Conservation (phyloP, 2,113 vertebrate genomes). For the Ardeotis arabs region DNA sequence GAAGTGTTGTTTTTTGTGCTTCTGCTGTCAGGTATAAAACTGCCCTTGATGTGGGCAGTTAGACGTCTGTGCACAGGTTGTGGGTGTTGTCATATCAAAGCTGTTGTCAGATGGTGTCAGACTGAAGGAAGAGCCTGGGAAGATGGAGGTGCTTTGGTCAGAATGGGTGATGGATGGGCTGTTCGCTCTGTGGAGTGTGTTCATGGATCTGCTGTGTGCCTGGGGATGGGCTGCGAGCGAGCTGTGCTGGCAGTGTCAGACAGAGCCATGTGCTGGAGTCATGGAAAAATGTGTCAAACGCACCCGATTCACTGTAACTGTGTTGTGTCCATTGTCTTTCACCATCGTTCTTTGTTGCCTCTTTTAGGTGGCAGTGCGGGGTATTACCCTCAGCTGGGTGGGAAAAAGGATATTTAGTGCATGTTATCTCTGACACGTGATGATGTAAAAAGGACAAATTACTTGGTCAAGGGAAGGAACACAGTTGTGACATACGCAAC, state of each 20-base stretch:
- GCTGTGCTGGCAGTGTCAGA: background rate
- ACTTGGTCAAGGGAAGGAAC: background rate
- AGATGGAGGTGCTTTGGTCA: background rate
- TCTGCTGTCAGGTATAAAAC: background rate
- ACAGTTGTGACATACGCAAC: background rate
- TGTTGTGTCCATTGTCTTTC: background rate
- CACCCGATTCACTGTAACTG: background rate
- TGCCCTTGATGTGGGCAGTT: background rate
- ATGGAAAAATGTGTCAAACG: background rate
- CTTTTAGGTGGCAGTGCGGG: background rate
- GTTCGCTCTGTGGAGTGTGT: background rate
- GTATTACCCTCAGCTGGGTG: background rate
- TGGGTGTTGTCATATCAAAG: background rate
- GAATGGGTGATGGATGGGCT: background rate
- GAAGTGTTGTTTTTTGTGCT: background rate
- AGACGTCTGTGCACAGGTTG: background rate
- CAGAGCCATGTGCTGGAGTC: background rate
- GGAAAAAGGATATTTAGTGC: background rate
- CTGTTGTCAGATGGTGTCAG: background rate
- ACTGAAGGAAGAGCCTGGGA: background rate
- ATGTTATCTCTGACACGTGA: background rate
- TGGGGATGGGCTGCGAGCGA: background rate
- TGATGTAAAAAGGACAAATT: background rate
- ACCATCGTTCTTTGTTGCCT: background rate
- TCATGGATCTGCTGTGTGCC: background rate